Evolutionary conservation across 2,888 invertebrate genomes (phyloP).

Genomic region (Allophyes oxyacanthae): DNA sequence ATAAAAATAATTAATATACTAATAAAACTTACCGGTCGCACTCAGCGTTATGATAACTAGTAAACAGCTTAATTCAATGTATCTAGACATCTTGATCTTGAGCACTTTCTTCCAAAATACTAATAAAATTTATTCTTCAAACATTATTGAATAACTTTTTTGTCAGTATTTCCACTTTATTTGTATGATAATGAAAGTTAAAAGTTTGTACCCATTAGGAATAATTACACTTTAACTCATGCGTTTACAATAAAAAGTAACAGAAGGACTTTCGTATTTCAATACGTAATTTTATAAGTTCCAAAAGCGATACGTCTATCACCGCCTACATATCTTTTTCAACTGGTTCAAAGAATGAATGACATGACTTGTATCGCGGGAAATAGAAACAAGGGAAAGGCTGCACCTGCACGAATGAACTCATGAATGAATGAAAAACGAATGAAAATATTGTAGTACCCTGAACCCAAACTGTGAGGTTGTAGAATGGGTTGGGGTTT

Average conservation of each 20-base stretch:
- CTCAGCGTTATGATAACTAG: constrained; percentile 63
- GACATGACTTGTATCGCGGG: constrained; percentile 23
- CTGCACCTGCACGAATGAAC: constrained; percentile 6
- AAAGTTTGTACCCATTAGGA: constrained; percentile 12
- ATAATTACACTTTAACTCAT: constrained; percentile 32
- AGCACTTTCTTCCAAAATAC: constrained; percentile 31
- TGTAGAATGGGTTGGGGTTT: no score
- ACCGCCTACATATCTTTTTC: constrained; percentile 27
- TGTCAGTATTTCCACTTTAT: constrained; percentile 27
- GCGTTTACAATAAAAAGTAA: constrained; percentile 22
- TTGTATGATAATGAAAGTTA: not conserved
- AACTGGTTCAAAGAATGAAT: constrained; percentile 49
- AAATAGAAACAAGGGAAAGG: constrained; percentile 20
- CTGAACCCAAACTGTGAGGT: no score
- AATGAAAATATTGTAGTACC: no score
- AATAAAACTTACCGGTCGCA: constrained; percentile 70
- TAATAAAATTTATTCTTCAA: constrained; percentile 5
- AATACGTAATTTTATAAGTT: constrained; percentile 55
- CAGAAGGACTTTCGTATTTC: constrained; percentile 48
- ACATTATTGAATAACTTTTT: constrained; percentile 16
- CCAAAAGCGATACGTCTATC: constrained; percentile 51
- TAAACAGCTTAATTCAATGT: constrained; percentile 68
- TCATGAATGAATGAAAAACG: constrained; percentile 27
- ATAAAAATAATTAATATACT: not conserved
- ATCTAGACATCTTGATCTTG: constrained; percentile 66